These are phyloP conservation scores for Gopherus evgoodei DNA, from an alignment of 2,113 vertebrate species.

Conservation along the genomic window DNA sequence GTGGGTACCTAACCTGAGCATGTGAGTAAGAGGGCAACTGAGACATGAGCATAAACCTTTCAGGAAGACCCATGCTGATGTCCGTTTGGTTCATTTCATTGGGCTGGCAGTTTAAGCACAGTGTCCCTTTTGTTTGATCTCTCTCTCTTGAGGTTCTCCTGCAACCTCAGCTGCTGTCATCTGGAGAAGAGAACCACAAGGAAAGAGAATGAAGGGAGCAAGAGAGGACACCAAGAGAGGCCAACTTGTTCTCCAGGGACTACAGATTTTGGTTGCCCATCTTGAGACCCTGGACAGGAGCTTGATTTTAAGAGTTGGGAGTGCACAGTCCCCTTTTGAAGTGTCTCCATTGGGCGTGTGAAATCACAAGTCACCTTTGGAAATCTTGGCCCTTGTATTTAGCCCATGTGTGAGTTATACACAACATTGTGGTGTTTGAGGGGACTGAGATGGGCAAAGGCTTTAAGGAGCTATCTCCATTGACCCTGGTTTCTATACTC, in stretches of 20 bases:
- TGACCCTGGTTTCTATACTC: background rate
- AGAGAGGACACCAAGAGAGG: slow-evolving; percentile 31
- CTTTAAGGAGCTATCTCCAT: background rate
- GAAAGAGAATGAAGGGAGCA: slow-evolving; percentile 22
- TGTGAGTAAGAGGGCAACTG: background rate
- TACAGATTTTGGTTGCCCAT: slow-evolving; percentile 29
- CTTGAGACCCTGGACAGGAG: slow-evolving; percentile 53
- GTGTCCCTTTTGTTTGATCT: slow-evolving; percentile 61
- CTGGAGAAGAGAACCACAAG: slow-evolving; percentile 65
- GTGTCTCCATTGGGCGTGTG: slow-evolving; percentile 47
- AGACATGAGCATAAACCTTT: slow-evolving; percentile 31
- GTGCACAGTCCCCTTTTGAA: background rate
- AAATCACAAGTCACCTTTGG: slow-evolving; percentile 27
- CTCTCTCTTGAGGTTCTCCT: slow-evolving; percentile 28
- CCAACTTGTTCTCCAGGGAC: slow-evolving; percentile 54
- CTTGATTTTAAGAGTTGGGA: slow-evolving; percentile 6
- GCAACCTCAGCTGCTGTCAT: slow-evolving; percentile 65
- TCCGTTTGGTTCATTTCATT: slow-evolving; percentile 54
- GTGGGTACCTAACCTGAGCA: background rate
- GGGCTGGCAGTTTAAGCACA: slow-evolving; percentile 41
- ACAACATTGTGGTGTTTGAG: background rate
- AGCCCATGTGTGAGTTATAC: no score
- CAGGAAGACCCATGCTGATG: background rate
- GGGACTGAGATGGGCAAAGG: background rate
- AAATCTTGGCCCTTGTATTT: background rate